Conservation (phyloP, 2,888 invertebrate species). For the Ochropacha duplaris region DNA sequence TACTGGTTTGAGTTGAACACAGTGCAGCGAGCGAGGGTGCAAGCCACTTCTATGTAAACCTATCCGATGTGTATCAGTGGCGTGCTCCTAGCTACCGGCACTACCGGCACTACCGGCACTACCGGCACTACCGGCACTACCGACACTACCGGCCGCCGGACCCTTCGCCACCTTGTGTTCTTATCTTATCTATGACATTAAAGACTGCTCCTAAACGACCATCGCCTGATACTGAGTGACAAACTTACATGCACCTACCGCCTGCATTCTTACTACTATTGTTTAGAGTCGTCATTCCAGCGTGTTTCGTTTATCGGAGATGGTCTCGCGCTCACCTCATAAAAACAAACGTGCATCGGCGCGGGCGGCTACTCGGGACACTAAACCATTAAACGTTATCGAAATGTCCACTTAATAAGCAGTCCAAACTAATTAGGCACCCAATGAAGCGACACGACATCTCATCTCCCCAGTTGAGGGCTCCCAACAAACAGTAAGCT, state of each 20-base stretch:
- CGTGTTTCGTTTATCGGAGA: neutral
- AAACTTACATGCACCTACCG: neutral
- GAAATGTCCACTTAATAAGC: slow-evolving; percentile 48
- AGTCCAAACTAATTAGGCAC: slow-evolving; percentile 59
- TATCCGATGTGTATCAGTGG: slow-evolving; percentile 19
- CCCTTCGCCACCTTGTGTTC: slow-evolving; percentile 28
- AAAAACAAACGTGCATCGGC: slow-evolving; percentile 43
- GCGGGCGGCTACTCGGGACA: slow-evolving; percentile 33
- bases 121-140: slow-evolving; percentile 13
- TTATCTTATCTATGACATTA: slow-evolving; percentile 62
- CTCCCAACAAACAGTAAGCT: slow-evolving; percentile 12
- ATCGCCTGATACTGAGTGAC: slow-evolving; percentile 11
- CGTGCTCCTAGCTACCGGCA: slow-evolving; percentile 11
- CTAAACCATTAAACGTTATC: slow-evolving; percentile 52
- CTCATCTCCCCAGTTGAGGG: neutral
- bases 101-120: too few relatives aligned
- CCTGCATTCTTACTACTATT: neutral
- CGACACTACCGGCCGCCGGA: slow-evolving; percentile 6
- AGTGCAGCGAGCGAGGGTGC: too few relatives aligned
- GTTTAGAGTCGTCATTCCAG: neutral
- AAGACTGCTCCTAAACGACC: slow-evolving; percentile 43
- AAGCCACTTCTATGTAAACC: slow-evolving; percentile 11
- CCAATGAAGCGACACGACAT: slow-evolving; percentile 13
- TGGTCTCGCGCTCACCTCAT: slow-evolving; percentile 26
- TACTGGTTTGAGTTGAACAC: neutral